Conservation (phyloP, 2,888 invertebrate genomes). For the Drosophila pegasa region DNA sequence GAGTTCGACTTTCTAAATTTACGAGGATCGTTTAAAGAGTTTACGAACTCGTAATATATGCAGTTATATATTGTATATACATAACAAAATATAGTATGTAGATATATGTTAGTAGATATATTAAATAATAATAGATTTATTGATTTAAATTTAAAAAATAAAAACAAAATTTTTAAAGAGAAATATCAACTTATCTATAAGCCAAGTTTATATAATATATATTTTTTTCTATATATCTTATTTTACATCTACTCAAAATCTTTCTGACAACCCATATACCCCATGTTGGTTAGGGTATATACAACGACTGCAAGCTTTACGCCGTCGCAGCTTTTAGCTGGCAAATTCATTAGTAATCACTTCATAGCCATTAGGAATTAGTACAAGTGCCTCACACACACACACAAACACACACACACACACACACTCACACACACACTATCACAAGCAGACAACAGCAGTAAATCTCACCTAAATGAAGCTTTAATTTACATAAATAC, state of each 20-base stretch:
- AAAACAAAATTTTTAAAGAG: no score
- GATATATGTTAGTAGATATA: no score
- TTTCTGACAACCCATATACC: not conserved
- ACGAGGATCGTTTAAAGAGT: not conserved
- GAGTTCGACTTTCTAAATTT: not conserved
- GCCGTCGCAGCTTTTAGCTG: constrained; percentile 54
- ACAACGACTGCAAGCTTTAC: constrained; percentile 21
- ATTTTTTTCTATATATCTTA: no score
- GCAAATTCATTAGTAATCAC: constrained; percentile 76
- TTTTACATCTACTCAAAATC: no score
- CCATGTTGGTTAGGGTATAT: constrained; percentile 4
- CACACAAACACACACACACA: not conserved
- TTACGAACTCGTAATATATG: not conserved
- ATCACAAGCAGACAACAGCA: not conserved
- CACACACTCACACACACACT: not conserved
- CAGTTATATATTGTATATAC: not conserved
- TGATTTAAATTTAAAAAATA: no score
- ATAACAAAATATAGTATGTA: no score
- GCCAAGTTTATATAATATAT: no score
- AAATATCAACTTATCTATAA: no score
- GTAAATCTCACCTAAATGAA: not conserved
- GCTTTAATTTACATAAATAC: not conserved
- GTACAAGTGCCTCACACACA: constrained; percentile 66
- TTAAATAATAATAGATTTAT: no score
- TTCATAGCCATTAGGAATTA: constrained; percentile 76